These are phyloP conservation scores for Cryptomyrus ogoouensis DNA, from an alignment of 2,113 vertebrate species.

Conservation along the genomic window DNA sequence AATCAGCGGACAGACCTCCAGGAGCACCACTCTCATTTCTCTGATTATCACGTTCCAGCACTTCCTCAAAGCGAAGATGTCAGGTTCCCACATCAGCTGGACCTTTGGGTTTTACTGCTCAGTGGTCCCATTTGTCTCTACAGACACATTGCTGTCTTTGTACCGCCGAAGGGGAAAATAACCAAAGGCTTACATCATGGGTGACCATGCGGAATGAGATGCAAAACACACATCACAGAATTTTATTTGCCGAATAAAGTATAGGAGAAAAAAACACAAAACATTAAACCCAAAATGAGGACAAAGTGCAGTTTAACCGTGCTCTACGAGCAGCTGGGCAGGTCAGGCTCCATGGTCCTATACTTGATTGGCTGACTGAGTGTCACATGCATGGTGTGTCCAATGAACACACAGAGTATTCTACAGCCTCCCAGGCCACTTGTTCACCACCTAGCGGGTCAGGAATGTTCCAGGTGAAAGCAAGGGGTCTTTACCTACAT, in stretches of 20 bases:
- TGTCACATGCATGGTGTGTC: background rate
- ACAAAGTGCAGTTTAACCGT: background rate
- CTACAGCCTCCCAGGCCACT: background rate
- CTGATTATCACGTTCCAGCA: background rate
- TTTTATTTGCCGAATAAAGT: background rate
- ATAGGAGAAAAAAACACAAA: background rate
- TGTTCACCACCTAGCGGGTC: background rate
- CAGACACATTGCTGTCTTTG: background rate
- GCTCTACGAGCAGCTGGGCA: background rate
- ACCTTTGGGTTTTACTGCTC: background rate
- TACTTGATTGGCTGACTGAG: background rate
- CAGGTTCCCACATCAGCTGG: background rate
- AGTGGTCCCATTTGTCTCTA: background rate
- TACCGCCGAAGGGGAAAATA: background rate
- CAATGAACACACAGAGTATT: background rate
- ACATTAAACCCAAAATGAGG: background rate
- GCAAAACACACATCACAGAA: background rate
- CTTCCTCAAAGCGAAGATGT: background rate
- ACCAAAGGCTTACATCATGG: background rate
- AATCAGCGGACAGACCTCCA: background rate
- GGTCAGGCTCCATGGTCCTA: background rate
- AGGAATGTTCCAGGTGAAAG: background rate
- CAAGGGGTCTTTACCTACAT: background rate
- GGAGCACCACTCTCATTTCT: background rate
- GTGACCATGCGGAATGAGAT: background rate